phyloP scores from a whole-genome alignment of 2,797 vertebrate species.

The Periparus ater region DNA sequence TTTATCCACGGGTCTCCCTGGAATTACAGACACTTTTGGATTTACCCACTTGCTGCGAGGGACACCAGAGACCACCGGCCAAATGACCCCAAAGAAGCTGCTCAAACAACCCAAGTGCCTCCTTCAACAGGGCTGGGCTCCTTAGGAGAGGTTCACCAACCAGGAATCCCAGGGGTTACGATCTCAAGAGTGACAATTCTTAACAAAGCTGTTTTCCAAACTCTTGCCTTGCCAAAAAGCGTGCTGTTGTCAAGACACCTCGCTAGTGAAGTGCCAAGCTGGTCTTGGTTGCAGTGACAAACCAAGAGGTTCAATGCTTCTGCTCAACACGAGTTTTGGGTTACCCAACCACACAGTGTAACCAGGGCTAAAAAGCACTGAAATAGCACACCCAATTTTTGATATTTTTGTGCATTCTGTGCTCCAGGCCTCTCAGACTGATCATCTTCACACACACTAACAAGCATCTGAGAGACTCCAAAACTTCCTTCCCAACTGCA shows the following conservation, averaged over 20 bases:
- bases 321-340: accelerated
- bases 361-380: background rate
- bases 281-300: background rate
- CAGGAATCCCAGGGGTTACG: background rate
- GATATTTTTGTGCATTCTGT: background rate
- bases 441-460: background rate
- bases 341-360: accelerated
- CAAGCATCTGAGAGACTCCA: accelerated
- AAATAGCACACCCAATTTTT: accelerated
- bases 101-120: background rate
- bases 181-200: background rate
- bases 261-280: accelerated
- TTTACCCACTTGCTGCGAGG: accelerated
- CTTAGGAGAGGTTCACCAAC: background rate
- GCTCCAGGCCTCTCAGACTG: background rate
- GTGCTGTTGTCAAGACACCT: background rate
- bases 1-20: accelerated
- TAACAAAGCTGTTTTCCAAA: background rate
- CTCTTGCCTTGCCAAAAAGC: background rate
- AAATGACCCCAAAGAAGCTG: too few species aligned
- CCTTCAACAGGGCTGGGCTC: background rate
- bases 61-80: background rate
- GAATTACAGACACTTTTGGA: background rate
- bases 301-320: too few species aligned
- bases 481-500: background rate